Percentiles rank a stretch among this genome's conserved stretches.
Evolutionary conservation across 2,797 vertebrate species (phyloP).

Genomic region (Squalus acanthias): DNA sequence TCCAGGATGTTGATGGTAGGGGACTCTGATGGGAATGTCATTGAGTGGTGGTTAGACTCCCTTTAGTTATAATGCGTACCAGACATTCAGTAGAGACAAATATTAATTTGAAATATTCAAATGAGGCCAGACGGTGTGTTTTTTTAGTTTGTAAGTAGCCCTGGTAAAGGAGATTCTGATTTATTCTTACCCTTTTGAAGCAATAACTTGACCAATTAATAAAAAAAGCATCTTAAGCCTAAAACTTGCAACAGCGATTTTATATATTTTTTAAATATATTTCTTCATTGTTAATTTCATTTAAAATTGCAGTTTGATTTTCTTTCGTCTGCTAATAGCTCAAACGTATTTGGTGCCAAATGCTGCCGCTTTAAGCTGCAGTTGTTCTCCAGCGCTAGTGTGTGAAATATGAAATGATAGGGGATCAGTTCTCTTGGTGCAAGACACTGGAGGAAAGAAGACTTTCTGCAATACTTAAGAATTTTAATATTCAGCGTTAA

Average conservation of each 20-base stretch:
- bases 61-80: not conserved
- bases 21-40: not conserved
- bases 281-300: not conserved
- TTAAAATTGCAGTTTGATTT: not conserved
- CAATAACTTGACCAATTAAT: not conserved
- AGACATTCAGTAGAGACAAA: not conserved
- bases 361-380: not conserved
- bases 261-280: not conserved
- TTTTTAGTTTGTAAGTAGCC: not conserved
- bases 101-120: not conserved
- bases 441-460: not conserved
- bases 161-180: not conserved
- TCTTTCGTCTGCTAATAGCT: not conserved
- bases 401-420: not conserved
- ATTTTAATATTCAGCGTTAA: not conserved
- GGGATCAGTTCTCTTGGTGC: not conserved
- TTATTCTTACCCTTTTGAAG: not conserved
- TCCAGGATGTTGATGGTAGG: not conserved
- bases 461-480: not conserved
- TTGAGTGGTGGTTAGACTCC: not conserved
- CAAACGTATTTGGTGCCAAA: not conserved
- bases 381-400: not conserved
- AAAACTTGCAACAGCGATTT: not conserved
- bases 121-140: not conserved
- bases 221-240: not conserved